A percentile compares a stretch with the other conserved stretches of the same genome.
Conservation (phyloP, 2,797 vertebrate species). For the Petrocephalus sullivani region DNA sequence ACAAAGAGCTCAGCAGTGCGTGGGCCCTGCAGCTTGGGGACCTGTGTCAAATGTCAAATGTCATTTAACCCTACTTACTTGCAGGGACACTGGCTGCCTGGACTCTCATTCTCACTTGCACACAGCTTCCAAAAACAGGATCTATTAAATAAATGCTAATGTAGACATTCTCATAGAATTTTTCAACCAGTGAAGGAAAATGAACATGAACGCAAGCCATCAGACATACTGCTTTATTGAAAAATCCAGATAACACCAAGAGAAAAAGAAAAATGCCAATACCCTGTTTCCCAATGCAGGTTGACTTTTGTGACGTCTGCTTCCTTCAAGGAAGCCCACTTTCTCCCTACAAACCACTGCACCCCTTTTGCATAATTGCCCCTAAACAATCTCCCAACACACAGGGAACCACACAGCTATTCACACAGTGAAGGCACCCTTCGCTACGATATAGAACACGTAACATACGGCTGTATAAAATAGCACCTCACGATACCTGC, state of each 20-base stretch:
- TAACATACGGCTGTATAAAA: slow-evolving; percentile 1
- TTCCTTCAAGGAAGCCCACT: background rate
- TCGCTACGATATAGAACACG: background rate
- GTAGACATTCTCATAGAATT: background rate
- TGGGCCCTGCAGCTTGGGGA: background rate
- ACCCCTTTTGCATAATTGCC: background rate
- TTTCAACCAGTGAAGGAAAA: background rate
- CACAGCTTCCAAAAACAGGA: background rate
- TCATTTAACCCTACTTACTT: background rate
- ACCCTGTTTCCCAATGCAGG: background rate
- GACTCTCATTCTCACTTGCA: background rate
- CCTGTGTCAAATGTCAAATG: background rate
- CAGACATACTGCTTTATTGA: background rate
- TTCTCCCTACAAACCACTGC: background rate
- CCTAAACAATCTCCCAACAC: background rate
- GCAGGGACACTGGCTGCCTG: background rate
- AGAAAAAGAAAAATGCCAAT: background rate
- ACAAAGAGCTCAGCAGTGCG: background rate
- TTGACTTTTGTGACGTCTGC: background rate
- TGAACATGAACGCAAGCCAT: background rate
- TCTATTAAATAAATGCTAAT: background rate
- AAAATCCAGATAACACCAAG: slow-evolving; percentile 1
- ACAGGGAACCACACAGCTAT: background rate
- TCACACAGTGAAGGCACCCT: slow-evolving; percentile 4
- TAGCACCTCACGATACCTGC: background rate